Base-by-base conservation (phyloP, 2,113 vertebrate species). In the Leucopternis melanops region DNA sequence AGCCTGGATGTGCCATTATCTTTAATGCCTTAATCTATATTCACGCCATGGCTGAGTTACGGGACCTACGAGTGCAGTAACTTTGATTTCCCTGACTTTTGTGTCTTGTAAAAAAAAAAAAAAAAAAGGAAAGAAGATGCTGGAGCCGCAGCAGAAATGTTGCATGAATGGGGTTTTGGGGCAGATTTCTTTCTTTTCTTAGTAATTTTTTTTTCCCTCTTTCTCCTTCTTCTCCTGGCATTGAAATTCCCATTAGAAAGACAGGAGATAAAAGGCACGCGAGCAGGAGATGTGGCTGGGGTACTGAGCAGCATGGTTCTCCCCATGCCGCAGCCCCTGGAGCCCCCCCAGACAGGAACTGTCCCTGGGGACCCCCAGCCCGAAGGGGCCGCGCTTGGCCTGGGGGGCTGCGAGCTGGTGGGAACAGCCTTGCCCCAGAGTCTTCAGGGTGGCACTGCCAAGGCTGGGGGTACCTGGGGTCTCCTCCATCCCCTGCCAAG, bases 1-100 rank as follows among this genome's bases (percentile, higher is more conserved):
- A 58, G 50, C 89, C 81, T 38, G 59, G 67, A 17, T 84, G 69
- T 55, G 75, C 63, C 45, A 34, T 82, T 72, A 52, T 42, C 63
- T 74, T 84, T 92, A 88, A 92, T 88, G 84, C 66, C 65, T 69
- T 57, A 42, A 90, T 79, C 83, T 86, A 72, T 83, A 63, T 90
- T 92, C 61, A 34, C 26, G 55, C 71, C 55, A 18, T 16, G 85
- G n/a, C 69, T 58, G 73, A 80, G 59, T 81, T 80, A 62, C 78
- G 13, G 83, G 49, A 47, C 83, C 88, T 59, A n/a, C 23, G 59
- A 77, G 88, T 16, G 77, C 70, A 13, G 70, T 71, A 63, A 82
- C 85, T 81, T 80, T 73, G 63, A 79, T 85, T 80, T 80, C 59
- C 52, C 80, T 58, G 78, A 87, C 38, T 72, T 91, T 67, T 49